Evolutionary conservation across 2,888 invertebrate species (phyloP), one percentile per base, ranked within the genome.

Genomic region (Pachycephus smyrnensis): DNA sequence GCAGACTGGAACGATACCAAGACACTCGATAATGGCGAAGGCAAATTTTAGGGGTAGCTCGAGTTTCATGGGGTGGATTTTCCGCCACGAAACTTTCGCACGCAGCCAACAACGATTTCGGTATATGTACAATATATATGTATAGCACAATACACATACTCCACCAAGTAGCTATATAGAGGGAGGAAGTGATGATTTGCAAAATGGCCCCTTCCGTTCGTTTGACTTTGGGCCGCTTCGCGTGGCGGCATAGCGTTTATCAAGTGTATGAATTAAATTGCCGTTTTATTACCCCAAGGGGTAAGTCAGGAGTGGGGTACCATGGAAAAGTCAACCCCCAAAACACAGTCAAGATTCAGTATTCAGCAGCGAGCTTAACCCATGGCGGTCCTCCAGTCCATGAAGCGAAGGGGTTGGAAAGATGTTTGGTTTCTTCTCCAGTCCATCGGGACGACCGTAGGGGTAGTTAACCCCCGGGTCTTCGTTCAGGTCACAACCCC

Each of bases 251-350:
- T 81, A 85, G 86, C 87, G 88, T 90, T 90, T 89, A 90, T 90
- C 91, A 89, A 91, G 89, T 90, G 90, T 88, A 90, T 88, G 90
- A 91, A 91, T 91, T 90, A 91, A 91, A 91, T 91, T 90, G 90
- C 90, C 89, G 90, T 91, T 91, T 91, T 90, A 91, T 91, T 90
- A 88, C 88, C 89, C 89, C 85, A 83, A 82, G 86, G 88, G 88
- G 88, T 69, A 77, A 75, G 75, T 31, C 55, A 32, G 69, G 35
- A 55, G 30, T 77, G 79, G 76, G 77, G 69, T 75, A 68, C 75
- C 35, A 33, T 33, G 33, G 68, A 84, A 82, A 80, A 83, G 82
- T 83, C 76, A 80, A 73, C 76, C 73, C 78, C 80, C 82, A 77
- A 73, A 76, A 32, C 71, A 71, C 9, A 71, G 81, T 81, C 83